Conservation (phyloP, 1,140 invertebrate species). For the Phymorhynchus buccinoides region DNA sequence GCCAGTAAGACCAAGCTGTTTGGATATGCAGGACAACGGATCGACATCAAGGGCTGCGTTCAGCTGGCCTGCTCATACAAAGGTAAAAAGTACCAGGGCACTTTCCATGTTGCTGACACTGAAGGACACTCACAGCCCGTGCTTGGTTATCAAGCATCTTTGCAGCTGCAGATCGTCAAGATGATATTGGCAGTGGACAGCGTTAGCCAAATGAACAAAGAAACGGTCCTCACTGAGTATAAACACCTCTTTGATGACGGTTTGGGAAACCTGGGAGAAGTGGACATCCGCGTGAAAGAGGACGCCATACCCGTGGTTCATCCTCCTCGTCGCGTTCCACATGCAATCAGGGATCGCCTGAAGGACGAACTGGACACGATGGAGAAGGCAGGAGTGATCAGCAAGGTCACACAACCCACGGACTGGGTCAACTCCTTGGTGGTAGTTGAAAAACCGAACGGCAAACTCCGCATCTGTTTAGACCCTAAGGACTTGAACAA, state of each 20-base stretch:
- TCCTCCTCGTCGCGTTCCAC: too few relatives aligned
- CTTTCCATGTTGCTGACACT: neutral
- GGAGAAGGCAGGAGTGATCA: too few relatives aligned
- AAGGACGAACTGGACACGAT: too few relatives aligned
- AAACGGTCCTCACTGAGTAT: constrained; percentile 43
- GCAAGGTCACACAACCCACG: too few relatives aligned
- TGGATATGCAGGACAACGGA: neutral
- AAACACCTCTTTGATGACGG: constrained; percentile 42
- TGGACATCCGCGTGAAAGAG: constrained; percentile 38
- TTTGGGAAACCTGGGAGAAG: constrained; percentile 36
- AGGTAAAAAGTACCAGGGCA: neutral
- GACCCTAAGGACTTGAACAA: too few relatives aligned
- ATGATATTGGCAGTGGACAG: neutral
- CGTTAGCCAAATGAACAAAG: neutral
- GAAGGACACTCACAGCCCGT: neutral
- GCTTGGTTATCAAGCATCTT: constrained; percentile 9
- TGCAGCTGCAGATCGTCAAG: constrained; percentile 25
- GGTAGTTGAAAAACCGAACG: too few relatives aligned
- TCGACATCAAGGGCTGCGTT: neutral
- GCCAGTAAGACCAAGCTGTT: neutral
- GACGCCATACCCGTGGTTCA: constrained; percentile 41
- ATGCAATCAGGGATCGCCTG: too few relatives aligned
- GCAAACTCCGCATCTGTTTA: too few relatives aligned
- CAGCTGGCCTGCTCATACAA: neutral
- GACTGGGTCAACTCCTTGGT: too few relatives aligned